phyloP scores from a whole-genome alignment of 2,797 vertebrate species.

The Hybognathus amarus region DNA sequence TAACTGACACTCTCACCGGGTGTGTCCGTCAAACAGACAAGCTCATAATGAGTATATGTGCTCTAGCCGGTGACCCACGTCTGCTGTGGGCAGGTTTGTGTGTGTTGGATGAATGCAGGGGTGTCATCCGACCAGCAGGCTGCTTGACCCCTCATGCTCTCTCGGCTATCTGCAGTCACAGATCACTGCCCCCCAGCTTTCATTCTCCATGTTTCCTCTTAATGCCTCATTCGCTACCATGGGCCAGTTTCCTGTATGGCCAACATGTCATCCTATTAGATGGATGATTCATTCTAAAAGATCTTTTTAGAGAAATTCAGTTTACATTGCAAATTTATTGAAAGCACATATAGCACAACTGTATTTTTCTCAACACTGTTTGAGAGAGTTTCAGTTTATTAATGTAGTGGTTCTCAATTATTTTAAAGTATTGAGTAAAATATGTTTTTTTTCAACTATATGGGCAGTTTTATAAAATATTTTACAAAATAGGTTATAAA shows the following conservation, averaged over 20 bases:
- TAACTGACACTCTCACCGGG: slow-evolving; percentile 40
- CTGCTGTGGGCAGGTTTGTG: slow-evolving; percentile 66
- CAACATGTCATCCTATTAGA: slow-evolving; percentile 32
- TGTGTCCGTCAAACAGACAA: slow-evolving; percentile 43
- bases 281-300: slow-evolving; percentile 28
- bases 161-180: slow-evolving; percentile 78
- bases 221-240: slow-evolving; percentile 51
- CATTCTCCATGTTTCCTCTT: slow-evolving; percentile 53
- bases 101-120: slow-evolving; percentile 68
- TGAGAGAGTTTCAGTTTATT: not conserved
- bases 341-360: not conserved
- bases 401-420: not conserved
- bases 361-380: not conserved
- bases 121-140: slow-evolving; percentile 74
- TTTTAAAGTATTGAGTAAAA: too few species aligned
- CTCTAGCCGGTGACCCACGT: slow-evolving; percentile 72
- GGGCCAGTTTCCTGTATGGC: slow-evolving; percentile 39
- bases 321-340: not conserved
- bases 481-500: too few species aligned
- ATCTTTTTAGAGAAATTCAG: slow-evolving; percentile 22
- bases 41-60: slow-evolving; percentile 56
- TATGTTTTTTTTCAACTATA: not conserved
- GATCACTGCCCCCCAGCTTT: slow-evolving; percentile 72
- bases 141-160: slow-evolving; percentile 72
- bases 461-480: too few species aligned